These are phyloP conservation scores for Linurgus olivaceus DNA, from an alignment of 2,797 vertebrate genomes.

Conservation along the genomic window DNA sequence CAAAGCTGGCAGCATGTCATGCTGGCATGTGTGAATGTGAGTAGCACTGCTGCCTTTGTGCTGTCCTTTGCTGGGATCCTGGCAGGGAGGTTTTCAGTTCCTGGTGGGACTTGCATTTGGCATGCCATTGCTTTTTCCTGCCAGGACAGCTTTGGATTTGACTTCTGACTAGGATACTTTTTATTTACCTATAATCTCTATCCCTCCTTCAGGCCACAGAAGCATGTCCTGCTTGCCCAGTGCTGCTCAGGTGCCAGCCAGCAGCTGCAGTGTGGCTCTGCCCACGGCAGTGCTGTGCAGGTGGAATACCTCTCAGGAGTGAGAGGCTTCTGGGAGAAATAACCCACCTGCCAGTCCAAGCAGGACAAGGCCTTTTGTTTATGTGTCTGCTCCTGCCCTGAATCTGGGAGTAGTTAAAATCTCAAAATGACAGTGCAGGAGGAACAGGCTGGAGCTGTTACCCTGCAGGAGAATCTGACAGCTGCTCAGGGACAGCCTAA, in stretches of 20 bases:
- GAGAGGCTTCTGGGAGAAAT: background rate
- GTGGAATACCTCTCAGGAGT: background rate
- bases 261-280: background rate
- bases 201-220: background rate
- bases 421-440: background rate
- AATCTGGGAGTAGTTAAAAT: background rate
- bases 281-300: accelerated
- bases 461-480: background rate
- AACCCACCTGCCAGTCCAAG: background rate
- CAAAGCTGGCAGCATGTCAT: accelerated
- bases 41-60: accelerated
- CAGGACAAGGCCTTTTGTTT: background rate
- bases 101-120: background rate
- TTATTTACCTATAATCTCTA: background rate
- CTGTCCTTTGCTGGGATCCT: background rate
- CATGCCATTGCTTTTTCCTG: background rate
- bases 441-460: background rate
- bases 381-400: background rate
- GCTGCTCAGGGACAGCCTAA: background rate
- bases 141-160: background rate
- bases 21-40: background rate
- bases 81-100: background rate
- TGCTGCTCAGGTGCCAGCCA: accelerated
- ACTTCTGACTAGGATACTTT: background rate
- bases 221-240: background rate